These are phyloP conservation scores for Adoxophyes honmai DNA, from an alignment of 1,140 invertebrate species.

Conservation along the genomic window DNA sequence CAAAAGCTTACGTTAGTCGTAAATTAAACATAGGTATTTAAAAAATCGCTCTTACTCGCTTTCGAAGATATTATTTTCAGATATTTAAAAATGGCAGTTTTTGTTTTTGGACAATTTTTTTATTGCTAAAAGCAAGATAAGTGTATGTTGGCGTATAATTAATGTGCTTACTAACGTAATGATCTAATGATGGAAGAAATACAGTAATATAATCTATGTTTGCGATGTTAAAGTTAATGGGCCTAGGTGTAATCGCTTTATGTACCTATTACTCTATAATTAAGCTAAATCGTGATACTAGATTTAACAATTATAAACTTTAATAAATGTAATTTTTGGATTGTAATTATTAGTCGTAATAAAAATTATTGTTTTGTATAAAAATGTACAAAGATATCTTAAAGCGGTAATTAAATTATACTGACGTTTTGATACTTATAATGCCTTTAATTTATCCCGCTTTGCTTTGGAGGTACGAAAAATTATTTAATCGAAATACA, in stretches of 20 bases:
- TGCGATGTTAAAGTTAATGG: constrained; percentile 60
- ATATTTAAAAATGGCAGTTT: neutral
- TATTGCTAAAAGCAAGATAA: constrained; percentile 19
- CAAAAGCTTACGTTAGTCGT: no score
- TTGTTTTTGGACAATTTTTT: constrained; percentile 16
- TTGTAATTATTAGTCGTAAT: constrained; percentile 75
- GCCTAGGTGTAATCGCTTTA: constrained; percentile 57
- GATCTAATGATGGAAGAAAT: constrained; percentile 24
- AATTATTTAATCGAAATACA: constrained; percentile 10
- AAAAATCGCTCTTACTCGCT: no score
- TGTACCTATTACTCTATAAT: constrained; percentile 58
- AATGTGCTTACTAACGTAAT: constrained; percentile 33
- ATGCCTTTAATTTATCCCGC: constrained; percentile 52
- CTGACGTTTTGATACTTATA: constrained; percentile 75
- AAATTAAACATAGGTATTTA: no score
- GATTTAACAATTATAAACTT: constrained; percentile 73
- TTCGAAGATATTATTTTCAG: no score
- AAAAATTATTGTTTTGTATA: constrained; percentile 76
- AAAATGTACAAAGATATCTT: constrained; percentile 76
- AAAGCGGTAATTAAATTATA: constrained; percentile 74
- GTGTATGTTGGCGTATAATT: constrained; percentile 25
- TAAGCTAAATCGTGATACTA: constrained; percentile 77
- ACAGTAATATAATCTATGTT: constrained; percentile 45
- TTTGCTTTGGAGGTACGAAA: constrained; percentile 14
- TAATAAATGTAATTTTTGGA: constrained; percentile 76